Evolutionary conservation across 1,140 invertebrate species (phyloP).

Genomic region (Saccostrea glomerata): DNA sequence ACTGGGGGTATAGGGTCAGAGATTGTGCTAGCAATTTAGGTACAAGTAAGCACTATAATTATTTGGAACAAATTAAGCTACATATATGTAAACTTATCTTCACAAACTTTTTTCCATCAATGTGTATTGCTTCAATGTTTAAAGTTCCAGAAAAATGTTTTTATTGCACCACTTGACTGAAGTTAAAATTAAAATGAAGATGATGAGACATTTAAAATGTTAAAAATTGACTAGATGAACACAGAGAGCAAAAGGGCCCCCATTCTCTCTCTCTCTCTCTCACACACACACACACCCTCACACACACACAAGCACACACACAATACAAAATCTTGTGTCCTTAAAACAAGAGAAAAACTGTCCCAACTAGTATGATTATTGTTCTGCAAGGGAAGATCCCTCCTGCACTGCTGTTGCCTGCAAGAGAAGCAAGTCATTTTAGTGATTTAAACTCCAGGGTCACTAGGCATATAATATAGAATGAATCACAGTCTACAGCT

Average conservation of each 20-base stretch:
- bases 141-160: not conserved
- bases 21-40: too few species aligned
- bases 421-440: not conserved
- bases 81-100: too few species aligned
- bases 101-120: not conserved
- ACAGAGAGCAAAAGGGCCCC: not conserved
- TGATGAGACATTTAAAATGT: not conserved
- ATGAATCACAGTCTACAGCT: not conserved
- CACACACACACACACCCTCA: not conserved
- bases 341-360: not conserved
- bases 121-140: not conserved
- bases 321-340: not conserved
- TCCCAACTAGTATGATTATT: not conserved
- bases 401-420: not conserved
- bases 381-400: not conserved
- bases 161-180: not conserved
- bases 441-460: not conserved
- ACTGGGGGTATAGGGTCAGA: too few species aligned
- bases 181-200: not conserved
- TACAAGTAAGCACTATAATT: not conserved
- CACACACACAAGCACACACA: not conserved
- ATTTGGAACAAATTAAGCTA: not conserved
- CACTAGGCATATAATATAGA: not conserved
- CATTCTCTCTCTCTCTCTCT: not conserved
- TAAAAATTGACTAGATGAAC: not conserved